A percentile compares a stretch with the other conserved stretches of the same genome.
Evolutionary conservation across 92 coral and sea anemone genomes (phyloP).

Genomic region (Epizoanthus scotinus): DNA sequence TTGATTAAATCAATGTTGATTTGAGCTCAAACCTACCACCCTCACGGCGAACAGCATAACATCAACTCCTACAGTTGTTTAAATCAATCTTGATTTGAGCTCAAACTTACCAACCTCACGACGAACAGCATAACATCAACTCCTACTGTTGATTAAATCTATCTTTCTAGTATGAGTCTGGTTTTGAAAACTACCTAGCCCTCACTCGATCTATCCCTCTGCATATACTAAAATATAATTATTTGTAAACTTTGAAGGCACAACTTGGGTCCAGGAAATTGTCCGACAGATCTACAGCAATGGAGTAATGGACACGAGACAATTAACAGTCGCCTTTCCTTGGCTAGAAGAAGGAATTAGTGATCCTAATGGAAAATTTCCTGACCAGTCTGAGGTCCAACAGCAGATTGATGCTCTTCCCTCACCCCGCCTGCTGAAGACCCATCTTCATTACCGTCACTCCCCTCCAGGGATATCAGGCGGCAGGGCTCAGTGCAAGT

Average conservation of each 20-base stretch:
- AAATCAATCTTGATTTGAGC: too few species aligned
- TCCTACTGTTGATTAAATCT: too few species aligned
- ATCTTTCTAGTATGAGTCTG: too few species aligned
- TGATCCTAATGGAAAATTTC: not conserved
- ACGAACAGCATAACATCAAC: too few species aligned
- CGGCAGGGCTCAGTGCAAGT: slow-evolving; percentile 44
- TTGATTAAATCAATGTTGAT: too few species aligned
- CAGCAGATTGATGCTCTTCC: slow-evolving; percentile 26
- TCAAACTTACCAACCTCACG: too few species aligned
- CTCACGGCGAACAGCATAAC: too few species aligned
- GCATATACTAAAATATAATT: not conserved
- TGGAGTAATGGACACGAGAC: slow-evolving; percentile 38
- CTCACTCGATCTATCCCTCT: too few species aligned
- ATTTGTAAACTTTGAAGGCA: slow-evolving; percentile 21
- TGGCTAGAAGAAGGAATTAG: slow-evolving; percentile 26
- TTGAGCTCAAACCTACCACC: too few species aligned
- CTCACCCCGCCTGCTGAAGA: slow-evolving; percentile 56
- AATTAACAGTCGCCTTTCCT: not conserved
- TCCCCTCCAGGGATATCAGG: slow-evolving; percentile 27
- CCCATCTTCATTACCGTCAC: slow-evolving; percentile 44
- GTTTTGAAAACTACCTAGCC: too few species aligned
- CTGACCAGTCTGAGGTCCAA: not conserved
- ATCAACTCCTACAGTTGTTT: too few species aligned
- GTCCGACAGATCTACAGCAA: slow-evolving; percentile 49
- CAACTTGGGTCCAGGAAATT: slow-evolving; percentile 58